Evolutionary conservation across 2,888 invertebrate genomes (phyloP).

Genomic region (Fabriciana adippe): DNA sequence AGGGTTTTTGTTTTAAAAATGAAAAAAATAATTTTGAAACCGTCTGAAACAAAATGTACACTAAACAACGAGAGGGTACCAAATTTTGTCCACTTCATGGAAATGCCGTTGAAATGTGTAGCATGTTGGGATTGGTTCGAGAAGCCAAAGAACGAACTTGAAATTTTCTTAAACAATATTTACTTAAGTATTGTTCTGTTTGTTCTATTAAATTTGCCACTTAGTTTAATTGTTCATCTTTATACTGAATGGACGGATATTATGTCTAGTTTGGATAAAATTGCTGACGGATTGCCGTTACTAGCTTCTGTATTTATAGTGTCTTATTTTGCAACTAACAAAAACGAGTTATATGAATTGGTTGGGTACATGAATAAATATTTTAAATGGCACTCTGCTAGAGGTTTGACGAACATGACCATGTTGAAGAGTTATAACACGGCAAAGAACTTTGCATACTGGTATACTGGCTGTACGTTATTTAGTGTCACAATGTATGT

Average conservation of each 20-base stretch:
- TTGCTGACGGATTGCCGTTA: conserved; percentile 65
- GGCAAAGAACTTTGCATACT: conserved; percentile 61
- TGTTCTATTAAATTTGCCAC: conserved; percentile 48
- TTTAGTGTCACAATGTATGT: conserved; percentile 69
- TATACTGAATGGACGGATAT: conserved; percentile 62
- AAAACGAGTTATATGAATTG: conserved; percentile 58
- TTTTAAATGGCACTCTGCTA: conserved; percentile 66
- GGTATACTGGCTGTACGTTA: conserved; percentile 67
- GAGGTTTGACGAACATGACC: conserved; percentile 70
- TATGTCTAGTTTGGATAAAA: conserved; percentile 61
- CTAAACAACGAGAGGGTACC: conserved; percentile 44
- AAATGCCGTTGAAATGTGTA: conserved; percentile 58
- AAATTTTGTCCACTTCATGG: conserved; percentile 58
- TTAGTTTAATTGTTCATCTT: conserved; percentile 55
- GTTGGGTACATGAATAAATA: conserved; percentile 58
- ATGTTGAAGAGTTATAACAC: conserved; percentile 59
- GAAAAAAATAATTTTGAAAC: conserved; percentile 20
- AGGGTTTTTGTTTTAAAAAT: background rate
- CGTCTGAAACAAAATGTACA: conserved; percentile 30
- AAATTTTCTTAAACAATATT: conserved; percentile 55
- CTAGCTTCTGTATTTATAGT: conserved; percentile 60
- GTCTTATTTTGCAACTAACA: conserved; percentile 58
- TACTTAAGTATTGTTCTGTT: conserved; percentile 62
- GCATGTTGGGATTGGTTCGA: conserved; percentile 70
- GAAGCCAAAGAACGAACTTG: conserved; percentile 45